Conservation (phyloP, 2,888 invertebrate species). For the Sabatieria punctata region DNA sequence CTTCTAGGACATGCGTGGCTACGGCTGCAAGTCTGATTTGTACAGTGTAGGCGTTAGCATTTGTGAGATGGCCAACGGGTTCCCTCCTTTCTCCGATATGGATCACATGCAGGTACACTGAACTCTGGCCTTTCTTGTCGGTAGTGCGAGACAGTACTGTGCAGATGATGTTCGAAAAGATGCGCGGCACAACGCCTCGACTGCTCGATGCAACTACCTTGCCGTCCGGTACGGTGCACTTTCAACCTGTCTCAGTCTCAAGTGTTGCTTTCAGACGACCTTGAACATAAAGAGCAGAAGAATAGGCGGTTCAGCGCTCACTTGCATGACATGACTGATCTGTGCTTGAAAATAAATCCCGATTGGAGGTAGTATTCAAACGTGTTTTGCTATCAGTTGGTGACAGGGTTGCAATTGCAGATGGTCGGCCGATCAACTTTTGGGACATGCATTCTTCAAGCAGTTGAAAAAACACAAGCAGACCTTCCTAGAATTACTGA, state of each 20-base stretch:
- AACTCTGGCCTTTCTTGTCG: neutral
- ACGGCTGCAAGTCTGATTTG: conserved; percentile 71
- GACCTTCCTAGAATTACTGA: no score
- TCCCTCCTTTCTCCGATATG: conserved; percentile 66
- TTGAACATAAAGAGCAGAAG: conserved; percentile 11
- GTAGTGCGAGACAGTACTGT: conserved; percentile 8
- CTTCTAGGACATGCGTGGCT: conserved; percentile 54
- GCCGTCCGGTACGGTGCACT: no score
- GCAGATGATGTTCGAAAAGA: conserved; percentile 74
- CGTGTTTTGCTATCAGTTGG: conserved; percentile 1
- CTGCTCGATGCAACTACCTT: conserved; percentile 52
- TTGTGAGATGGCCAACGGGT: conserved; percentile 73
- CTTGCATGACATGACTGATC: conserved; percentile 58
- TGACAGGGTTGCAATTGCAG: conserved; percentile 10
- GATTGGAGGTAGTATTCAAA: conserved; percentile 39
- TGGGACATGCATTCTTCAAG: conserved; percentile 59
- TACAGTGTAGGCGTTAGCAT: conserved; percentile 73
- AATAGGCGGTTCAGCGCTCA: conserved; percentile 51
- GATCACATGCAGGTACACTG: conserved; percentile 47
- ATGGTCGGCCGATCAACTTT: conserved; percentile 50
- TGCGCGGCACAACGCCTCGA: conserved; percentile 56
- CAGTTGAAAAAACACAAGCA: conserved; percentile 49
- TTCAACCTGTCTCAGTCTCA: no score
- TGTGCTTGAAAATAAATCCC: conserved; percentile 52
- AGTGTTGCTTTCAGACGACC: conserved; percentile 1